Evolutionary conservation across 1,140 invertebrate genomes (phyloP).

Genomic region (Orchestia grillus): DNA sequence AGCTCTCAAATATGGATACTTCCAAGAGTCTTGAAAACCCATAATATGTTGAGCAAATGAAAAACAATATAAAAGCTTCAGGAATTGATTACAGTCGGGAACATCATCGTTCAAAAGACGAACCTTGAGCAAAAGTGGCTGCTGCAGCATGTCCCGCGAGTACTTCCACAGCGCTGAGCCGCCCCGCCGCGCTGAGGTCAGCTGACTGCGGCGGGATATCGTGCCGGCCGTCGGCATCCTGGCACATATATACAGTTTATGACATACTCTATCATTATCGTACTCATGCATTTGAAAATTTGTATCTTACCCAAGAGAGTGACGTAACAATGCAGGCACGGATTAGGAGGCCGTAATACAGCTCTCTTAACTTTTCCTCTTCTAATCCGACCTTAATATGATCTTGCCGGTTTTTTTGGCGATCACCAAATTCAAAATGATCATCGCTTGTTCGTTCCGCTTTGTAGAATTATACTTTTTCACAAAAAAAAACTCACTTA

Average conservation of each 20-base stretch:
- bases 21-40: not conserved
- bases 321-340: not conserved
- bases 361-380: too few species aligned
- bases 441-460: too few species aligned
- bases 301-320: not conserved
- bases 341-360: not conserved
- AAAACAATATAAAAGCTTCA: not conserved
- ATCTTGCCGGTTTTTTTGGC: too few species aligned
- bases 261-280: not conserved
- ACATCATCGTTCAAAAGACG: not conserved
- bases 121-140: slow-evolving; percentile 90
- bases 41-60: not conserved
- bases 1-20: not conserved
- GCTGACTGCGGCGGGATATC: slow-evolving; percentile 90
- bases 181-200: slow-evolving; percentile 83
- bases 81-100: not conserved
- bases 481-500: too few species aligned
- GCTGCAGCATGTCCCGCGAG: slow-evolving; percentile 94
- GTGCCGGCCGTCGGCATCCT: slow-evolving; percentile 87
- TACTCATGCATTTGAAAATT: not conserved
- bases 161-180: slow-evolving; percentile 93
- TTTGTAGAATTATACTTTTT: too few species aligned
- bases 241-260: not conserved
- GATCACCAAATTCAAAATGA: too few species aligned
- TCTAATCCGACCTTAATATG: too few species aligned